Percentiles rank a stretch among this genome's conserved stretches.
phyloP scores from a whole-genome alignment of 2,888 invertebrate genomes.

The Liodrosophila aerea region DNA sequence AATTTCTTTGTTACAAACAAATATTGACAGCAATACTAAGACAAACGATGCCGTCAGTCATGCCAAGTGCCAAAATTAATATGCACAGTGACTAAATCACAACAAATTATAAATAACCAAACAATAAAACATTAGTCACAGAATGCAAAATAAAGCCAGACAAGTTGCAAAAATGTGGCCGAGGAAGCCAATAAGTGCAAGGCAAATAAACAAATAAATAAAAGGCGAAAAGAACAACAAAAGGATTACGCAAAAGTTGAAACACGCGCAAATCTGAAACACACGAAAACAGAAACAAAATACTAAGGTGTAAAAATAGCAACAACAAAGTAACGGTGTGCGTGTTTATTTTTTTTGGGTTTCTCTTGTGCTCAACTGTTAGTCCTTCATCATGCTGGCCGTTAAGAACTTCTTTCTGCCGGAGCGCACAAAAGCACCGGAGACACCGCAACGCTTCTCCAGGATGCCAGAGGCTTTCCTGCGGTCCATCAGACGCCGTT shows the following conservation, averaged over 20 bases:
- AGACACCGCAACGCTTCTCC: slow-evolving; percentile 85
- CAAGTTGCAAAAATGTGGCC: slow-evolving; percentile 51
- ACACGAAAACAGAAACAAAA: slow-evolving; percentile 19
- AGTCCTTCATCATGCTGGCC: slow-evolving; percentile 84
- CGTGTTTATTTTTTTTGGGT: slow-evolving; percentile 54
- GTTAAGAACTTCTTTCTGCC: slow-evolving; percentile 90
- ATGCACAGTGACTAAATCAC: slow-evolving; percentile 52
- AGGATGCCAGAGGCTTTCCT: slow-evolving; percentile 89
- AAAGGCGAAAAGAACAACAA: slow-evolving; percentile 20
- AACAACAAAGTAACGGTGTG: slow-evolving; percentile 32
- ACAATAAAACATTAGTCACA: slow-evolving; percentile 31
- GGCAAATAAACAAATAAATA: slow-evolving; percentile 18
- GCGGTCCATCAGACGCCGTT: slow-evolving; percentile 88
- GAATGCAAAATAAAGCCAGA: slow-evolving; percentile 54
- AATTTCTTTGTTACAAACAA: slow-evolving; percentile 15
- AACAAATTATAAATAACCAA: slow-evolving; percentile 18
- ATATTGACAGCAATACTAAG: slow-evolving; percentile 20
- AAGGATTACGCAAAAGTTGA: slow-evolving; percentile 55
- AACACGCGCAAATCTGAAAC: slow-evolving; percentile 15
- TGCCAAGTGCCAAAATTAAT: slow-evolving; percentile 24
- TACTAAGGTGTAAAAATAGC: slow-evolving; percentile 44
- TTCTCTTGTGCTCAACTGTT: slow-evolving; percentile 22
- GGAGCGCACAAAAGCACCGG: slow-evolving; percentile 84
- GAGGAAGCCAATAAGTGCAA: slow-evolving; percentile 51
- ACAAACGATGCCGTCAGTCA: slow-evolving; percentile 45